Conservation (phyloP, 2,797 vertebrate genomes). For the Antrozous pallidus region DNA sequence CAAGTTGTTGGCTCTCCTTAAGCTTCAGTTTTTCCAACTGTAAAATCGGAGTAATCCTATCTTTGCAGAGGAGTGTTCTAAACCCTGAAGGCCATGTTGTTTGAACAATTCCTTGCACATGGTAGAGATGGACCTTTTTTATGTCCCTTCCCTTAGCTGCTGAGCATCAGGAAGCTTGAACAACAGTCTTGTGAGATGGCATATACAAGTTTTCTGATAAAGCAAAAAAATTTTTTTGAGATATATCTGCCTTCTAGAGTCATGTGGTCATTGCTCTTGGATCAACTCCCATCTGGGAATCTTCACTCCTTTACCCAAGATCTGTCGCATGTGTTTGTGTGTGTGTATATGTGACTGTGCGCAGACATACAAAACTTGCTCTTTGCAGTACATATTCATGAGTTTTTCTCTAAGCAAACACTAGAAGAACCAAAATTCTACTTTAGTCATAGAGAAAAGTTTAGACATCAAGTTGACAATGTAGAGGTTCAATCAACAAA, state of each 20-base stretch:
- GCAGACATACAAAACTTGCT: not conserved
- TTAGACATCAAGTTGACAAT: not conserved
- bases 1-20: not conserved
- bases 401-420: slow-evolving; percentile 3
- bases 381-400: not conserved
- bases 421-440: not conserved
- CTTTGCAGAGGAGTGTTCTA: not conserved
- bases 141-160: not conserved
- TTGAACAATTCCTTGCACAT: not conserved
- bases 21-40: not conserved
- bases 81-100: not conserved
- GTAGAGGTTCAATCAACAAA: not conserved
- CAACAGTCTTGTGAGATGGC: not conserved
- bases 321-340: not conserved
- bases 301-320: not conserved
- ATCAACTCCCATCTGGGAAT: not conserved
- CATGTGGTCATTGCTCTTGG: not conserved
- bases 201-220: not conserved
- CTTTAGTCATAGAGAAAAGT: not conserved
- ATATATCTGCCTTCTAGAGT: not conserved
- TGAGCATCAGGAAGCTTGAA: not conserved
- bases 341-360: not conserved
- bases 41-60: not conserved
- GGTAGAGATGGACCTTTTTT: not conserved
- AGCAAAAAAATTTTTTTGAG: not conserved